Conservation (phyloP, 2,888 invertebrate genomes). For the Portevinia maculata region DNA sequence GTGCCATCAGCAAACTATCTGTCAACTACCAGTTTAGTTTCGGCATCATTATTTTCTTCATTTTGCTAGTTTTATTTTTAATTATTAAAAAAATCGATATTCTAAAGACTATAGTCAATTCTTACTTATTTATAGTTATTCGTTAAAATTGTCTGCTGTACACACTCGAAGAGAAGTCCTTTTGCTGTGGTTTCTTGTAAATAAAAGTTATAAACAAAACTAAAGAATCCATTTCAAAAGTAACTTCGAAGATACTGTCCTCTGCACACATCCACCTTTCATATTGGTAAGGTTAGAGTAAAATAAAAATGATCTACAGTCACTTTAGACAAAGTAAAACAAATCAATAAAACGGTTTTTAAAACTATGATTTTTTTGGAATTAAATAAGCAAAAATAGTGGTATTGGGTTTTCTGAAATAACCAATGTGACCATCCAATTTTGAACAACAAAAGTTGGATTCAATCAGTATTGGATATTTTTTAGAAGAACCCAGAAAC, state of each 20-base stretch:
- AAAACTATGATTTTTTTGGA: no score
- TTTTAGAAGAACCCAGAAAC: conserved; percentile 79
- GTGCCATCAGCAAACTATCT: neutral
- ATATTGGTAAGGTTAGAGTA: conserved; percentile 40
- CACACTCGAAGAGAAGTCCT: conserved; percentile 75
- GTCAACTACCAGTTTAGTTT: conserved; percentile 4
- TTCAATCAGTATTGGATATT: conserved; percentile 83
- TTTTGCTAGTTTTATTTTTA: neutral
- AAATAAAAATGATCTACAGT: neutral
- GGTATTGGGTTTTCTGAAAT: conserved; percentile 80
- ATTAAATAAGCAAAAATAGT: conserved; percentile 25
- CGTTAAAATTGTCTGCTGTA: neutral
- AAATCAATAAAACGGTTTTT: neutral
- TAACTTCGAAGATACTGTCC: conserved; percentile 73
- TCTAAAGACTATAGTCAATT: neutral
- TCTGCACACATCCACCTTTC: conserved; percentile 46
- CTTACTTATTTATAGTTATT: conserved; percentile 7
- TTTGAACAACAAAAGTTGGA: conserved; percentile 82
- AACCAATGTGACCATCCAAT: conserved; percentile 83
- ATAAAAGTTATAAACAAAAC: conserved; percentile 74
- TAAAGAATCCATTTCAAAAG: conserved; percentile 81
- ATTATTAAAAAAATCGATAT: conserved; percentile 41
- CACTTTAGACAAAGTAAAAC: conserved; percentile 10
- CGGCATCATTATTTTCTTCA: conserved; percentile 9
- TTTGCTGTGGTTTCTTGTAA: conserved; percentile 82